Base-by-base conservation (phyloP, 2,113 vertebrate species). In the Erinaceus europaeus region DNA sequence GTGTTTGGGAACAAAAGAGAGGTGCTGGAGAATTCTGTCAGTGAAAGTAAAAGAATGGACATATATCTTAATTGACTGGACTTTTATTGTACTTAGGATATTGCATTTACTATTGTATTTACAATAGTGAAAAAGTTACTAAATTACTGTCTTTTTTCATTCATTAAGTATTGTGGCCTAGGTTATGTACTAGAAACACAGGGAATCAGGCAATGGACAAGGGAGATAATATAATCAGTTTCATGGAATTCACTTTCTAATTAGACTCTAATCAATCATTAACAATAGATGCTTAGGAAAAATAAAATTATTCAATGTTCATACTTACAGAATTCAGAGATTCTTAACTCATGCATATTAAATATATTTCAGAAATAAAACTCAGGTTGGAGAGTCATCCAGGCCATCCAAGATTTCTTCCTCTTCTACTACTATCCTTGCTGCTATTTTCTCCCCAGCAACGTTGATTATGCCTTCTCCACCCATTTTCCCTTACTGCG, bases 151-250 rank as follows among this genome's bases (percentile, higher is more conserved):
- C n/a, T n/a, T 52, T 65, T 62, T 89, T 84, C 57, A 65, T 29
- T 86, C 40, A 84, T 23, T 42, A 89, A 84, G 79, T 88, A 67
- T 73, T 90, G 52, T 44, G 27, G 13, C 9, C 36, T 73, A 42
- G 18, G 68, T 72, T n/a, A 57, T 67, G 61, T 32, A 12, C 10
- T 59, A 6, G 76, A 86, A 67, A 83, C 46, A 57, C 48, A 69
- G 3, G 61, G 74, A 84, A 42, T 38, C 25, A 15, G 65, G 38
- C 11, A 75, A 6, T 11, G 23, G 44, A 32, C 12, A 65, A 67
- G 64, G n/a, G 44, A 79, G 20, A 55, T 4, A 75, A 59, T 6
- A 1, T n/a, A 8, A 78, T 11, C 5, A n/a, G 21, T 6, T 61
- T 55, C 17, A 17, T 27, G 40, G 50, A 42, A 50, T 76, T 57